Evolutionary conservation across 2,888 invertebrate genomes (phyloP).

Genomic region (Protophormia terraenovae): DNA sequence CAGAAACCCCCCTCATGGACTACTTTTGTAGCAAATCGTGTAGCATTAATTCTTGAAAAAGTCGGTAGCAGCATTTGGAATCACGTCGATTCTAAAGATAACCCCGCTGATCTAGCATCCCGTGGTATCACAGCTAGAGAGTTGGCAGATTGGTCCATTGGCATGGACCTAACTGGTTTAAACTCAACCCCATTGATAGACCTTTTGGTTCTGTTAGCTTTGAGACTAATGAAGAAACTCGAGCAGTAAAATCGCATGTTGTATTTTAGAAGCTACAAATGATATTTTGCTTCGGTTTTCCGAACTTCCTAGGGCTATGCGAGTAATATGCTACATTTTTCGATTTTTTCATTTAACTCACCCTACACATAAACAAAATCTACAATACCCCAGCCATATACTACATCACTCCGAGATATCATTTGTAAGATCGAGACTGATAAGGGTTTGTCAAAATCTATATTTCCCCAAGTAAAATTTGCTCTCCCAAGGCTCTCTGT

Average conservation of each 20-base stretch:
- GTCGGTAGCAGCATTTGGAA: too few species aligned
- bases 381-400: neutral
- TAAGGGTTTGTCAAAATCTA: neutral
- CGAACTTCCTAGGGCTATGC: neutral
- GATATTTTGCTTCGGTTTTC: neutral
- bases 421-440: neutral
- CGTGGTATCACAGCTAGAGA: too few species aligned
- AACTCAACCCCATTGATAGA: neutral
- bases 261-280: neutral
- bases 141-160: too few species aligned
- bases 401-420: neutral
- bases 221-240: neutral
- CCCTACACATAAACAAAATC: neutral
- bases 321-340: neutral
- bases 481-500: too few species aligned
- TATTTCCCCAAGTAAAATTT: neutral
- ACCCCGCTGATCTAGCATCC: too few species aligned
- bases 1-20: neutral
- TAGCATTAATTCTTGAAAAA: neutral
- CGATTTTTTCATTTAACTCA: neutral
- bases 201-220: neutral
- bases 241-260: neutral
- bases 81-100: too few species aligned
- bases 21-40: neutral
- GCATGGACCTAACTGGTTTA: constrained; percentile 2